These are phyloP conservation scores for Melinaea menophilus DNA, from an alignment of 2,888 invertebrate genomes.

Conservation along the genomic window DNA sequence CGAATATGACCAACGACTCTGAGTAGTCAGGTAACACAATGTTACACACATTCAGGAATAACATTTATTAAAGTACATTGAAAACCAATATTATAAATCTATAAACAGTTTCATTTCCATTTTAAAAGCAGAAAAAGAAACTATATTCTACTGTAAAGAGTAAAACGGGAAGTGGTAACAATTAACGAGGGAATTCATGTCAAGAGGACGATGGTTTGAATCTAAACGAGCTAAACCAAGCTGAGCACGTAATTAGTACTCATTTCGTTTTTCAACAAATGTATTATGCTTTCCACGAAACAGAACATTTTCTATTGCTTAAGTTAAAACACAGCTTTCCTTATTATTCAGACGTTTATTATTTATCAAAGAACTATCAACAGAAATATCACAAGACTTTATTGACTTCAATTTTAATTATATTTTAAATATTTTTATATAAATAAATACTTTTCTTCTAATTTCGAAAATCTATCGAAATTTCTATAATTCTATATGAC, in stretches of 20 bases:
- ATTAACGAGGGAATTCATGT: slow-evolving; percentile 21
- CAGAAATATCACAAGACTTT: too few species aligned
- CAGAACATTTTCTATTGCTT: not conserved
- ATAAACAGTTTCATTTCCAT: not conserved
- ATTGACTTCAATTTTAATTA: too few species aligned
- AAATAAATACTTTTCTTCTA: too few species aligned
- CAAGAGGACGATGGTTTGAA: slow-evolving; percentile 21
- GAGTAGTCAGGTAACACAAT: too few species aligned
- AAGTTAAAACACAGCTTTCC: not conserved
- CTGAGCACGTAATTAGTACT: slow-evolving; percentile 25
- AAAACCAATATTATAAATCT: too few species aligned
- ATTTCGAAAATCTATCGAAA: too few species aligned
- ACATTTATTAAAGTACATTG: too few species aligned
- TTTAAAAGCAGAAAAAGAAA: slow-evolving; percentile 13
- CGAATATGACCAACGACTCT: too few species aligned
- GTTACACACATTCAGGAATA: too few species aligned
- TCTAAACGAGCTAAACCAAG: slow-evolving; percentile 13
- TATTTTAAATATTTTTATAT: too few species aligned
- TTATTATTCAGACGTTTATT: not conserved
- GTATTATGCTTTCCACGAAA: not conserved
- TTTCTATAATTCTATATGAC: too few species aligned
- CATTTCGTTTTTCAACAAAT: slow-evolving; percentile 13
- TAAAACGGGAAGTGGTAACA: slow-evolving; percentile 13
- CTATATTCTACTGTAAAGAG: not conserved
- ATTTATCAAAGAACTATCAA: too few species aligned